phyloP scores from a whole-genome alignment of 2,888 invertebrate species.

The Orthonevra nobilis region DNA sequence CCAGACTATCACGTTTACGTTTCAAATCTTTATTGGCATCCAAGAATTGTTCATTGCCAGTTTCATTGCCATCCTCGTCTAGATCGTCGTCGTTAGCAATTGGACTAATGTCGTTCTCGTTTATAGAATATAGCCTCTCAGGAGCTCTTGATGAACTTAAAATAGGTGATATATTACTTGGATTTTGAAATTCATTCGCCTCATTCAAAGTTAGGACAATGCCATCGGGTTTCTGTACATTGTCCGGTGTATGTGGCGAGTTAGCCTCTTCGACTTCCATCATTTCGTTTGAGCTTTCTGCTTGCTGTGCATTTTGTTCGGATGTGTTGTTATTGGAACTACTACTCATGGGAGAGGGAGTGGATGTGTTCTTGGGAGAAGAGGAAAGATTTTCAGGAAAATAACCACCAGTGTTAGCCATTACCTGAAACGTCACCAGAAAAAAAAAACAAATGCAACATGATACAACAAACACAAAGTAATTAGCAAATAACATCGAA shows the following conservation, averaged over 20 bases:
- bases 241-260: constrained; percentile 63
- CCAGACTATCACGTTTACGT: constrained; percentile 79
- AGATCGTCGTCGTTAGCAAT: constrained; percentile 71
- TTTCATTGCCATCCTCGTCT: constrained; percentile 75
- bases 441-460: constrained; percentile 56
- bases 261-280: constrained; percentile 72
- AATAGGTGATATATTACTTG: constrained; percentile 78
- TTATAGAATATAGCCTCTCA: constrained; percentile 35
- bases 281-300: constrained; percentile 53
- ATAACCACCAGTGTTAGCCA: constrained; percentile 80
- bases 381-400: constrained; percentile 77
- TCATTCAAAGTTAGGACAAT: constrained; percentile 70
- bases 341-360: constrained; percentile 67
- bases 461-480: constrained; percentile 54
- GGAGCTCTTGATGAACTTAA: constrained; percentile 61
- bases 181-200: constrained; percentile 73
- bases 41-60: constrained; percentile 79
- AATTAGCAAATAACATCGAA: constrained; percentile 49
- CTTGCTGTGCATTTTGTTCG: constrained; percentile 33
- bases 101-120: constrained; percentile 74
- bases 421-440: constrained; percentile 77
- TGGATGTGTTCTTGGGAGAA: constrained; percentile 63
- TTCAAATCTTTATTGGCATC: constrained; percentile 75
- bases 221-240: constrained; percentile 67
- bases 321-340: constrained; percentile 71